phyloP scores from a whole-genome alignment of 1,140 invertebrate genomes.

The Anastatus disparis region DNA sequence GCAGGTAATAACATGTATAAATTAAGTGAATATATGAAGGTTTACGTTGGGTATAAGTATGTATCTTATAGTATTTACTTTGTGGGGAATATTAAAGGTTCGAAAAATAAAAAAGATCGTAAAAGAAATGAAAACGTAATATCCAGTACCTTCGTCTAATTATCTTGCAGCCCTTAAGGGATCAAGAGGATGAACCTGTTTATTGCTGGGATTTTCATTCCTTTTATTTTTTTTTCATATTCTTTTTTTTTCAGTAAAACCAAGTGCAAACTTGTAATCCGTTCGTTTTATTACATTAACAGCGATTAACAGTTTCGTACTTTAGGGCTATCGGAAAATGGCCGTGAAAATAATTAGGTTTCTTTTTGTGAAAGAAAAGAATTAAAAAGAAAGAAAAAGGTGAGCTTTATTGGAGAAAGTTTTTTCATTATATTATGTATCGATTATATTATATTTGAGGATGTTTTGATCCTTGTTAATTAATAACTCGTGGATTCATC shows the following conservation, averaged over 20 bases:
- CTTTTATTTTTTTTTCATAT: background rate
- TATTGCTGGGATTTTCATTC: background rate
- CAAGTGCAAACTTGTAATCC: background rate
- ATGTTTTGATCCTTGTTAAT: no score
- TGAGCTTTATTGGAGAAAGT: no score
- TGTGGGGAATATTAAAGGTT: background rate
- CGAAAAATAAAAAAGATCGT: no score
- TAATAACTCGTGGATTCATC: no score
- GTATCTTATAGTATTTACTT: background rate
- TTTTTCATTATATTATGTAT: no score
- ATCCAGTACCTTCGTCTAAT: background rate
- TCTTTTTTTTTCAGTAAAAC: background rate
- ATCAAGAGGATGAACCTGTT: slow-evolving; percentile 9
- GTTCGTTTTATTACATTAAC: background rate
- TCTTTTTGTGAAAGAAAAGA: no score
- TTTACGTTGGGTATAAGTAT: background rate
- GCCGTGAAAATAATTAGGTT: no score
- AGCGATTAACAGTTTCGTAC: no score
- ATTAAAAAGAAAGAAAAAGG: no score
- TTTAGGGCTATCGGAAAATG: no score
- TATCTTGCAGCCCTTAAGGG: background rate
- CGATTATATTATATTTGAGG: no score
- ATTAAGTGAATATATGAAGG: background rate
- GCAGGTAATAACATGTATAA: background rate
- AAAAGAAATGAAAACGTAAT: background rate